Conservation (phyloP, 2,797 vertebrate genomes). For the Orestias chungarensis region DNA sequence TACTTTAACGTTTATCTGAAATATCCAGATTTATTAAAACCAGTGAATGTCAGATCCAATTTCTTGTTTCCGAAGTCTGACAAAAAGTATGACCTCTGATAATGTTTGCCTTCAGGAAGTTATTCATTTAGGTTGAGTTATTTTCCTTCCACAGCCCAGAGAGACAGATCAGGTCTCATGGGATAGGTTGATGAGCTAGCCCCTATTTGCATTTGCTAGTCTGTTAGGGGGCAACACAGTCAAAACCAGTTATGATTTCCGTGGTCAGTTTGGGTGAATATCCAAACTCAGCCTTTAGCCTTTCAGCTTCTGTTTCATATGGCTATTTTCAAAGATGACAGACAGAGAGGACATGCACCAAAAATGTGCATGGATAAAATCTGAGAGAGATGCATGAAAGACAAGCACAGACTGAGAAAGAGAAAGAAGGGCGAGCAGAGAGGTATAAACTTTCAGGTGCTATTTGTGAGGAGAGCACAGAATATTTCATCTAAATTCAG, state of each 20-base stretch:
- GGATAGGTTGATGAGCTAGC: conserved; percentile 32
- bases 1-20: not conserved
- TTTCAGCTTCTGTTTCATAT: conserved; percentile 14
- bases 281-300: not conserved
- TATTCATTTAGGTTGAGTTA: conserved; percentile 24
- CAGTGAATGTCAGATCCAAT: conserved; percentile 61
- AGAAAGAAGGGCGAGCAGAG: conserved; percentile 25
- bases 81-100: conserved; percentile 6
- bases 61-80: conserved; percentile 58
- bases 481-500: conserved; percentile 69
- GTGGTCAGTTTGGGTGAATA: conserved; percentile 31
- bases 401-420: conserved; percentile 8
- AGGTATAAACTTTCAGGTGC: conserved; percentile 59
- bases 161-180: conserved; percentile 29
- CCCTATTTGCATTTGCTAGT: conserved; percentile 44
- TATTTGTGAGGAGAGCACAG: conserved; percentile 57
- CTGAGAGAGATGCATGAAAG: conserved; percentile 10
- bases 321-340: not conserved
- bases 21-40: conserved; percentile 3
- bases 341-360: conserved; percentile 5
- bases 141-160: conserved; percentile 38
- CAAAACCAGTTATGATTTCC: not conserved
- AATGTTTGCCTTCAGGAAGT: not conserved
- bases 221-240: conserved; percentile 9
- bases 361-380: conserved; percentile 3